Percentiles rank a stretch among this genome's conserved stretches.
Evolutionary conservation across 2,888 invertebrate genomes (phyloP).

Genomic region (Trachelus troglodyta): DNA sequence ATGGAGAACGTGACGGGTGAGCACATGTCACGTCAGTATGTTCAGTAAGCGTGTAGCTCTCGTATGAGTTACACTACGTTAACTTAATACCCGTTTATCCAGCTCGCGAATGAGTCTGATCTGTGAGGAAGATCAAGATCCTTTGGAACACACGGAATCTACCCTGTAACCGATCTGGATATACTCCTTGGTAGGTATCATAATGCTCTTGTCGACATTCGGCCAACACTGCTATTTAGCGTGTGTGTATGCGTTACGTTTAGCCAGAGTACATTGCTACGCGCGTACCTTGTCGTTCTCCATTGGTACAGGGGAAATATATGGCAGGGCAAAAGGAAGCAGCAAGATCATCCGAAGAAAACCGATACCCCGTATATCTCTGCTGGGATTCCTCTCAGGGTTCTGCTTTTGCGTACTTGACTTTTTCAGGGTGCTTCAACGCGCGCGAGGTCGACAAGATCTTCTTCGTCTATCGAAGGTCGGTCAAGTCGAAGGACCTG

Average conservation of each 20-base stretch:
- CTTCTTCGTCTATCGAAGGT: not conserved
- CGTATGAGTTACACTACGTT: not conserved
- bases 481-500: not conserved
- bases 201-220: not conserved
- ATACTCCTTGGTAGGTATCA: not conserved
- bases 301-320: not conserved
- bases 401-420: not conserved
- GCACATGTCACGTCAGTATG: not conserved
- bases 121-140: not conserved
- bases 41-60: not conserved
- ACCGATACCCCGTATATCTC: not conserved
- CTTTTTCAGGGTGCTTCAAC: not conserved
- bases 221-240: not conserved
- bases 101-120: not conserved
- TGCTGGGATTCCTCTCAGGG: not conserved
- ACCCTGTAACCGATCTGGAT: not conserved
- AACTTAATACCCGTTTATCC: not conserved
- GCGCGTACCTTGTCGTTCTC: not conserved
- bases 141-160: not conserved
- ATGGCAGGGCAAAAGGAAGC: not conserved
- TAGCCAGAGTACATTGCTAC: not conserved
- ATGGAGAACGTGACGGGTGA: too few species aligned
- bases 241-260: not conserved
- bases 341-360: not conserved
- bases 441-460: not conserved